These are phyloP conservation scores for Hartigia nigra DNA, from an alignment of 2,888 invertebrate genomes.

Conservation along the genomic window DNA sequence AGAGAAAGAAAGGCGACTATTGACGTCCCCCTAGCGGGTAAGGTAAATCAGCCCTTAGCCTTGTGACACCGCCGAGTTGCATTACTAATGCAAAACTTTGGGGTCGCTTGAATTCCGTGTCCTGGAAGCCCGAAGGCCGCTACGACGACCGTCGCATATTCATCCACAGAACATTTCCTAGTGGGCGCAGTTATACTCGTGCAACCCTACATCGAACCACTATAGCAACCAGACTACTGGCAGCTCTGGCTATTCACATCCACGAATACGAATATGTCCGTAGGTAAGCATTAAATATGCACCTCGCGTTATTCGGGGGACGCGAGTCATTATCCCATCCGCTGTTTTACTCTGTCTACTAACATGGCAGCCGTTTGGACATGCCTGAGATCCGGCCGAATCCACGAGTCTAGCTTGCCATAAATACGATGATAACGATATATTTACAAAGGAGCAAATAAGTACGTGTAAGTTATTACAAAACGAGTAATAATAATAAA, in stretches of 20 bases:
- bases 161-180: not conserved
- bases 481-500: no score
- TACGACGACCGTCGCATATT: not conserved
- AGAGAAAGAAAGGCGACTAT: not conserved
- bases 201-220: no score
- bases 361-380: slow-evolving; percentile 14
- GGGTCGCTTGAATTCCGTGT: no score
- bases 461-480: no score
- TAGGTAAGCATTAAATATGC: slow-evolving; percentile 56
- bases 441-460: no score
- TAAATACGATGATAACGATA: no score
- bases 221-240: no score
- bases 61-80: no score
- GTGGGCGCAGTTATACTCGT: no score
- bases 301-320: slow-evolving; percentile 56
- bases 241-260: slow-evolving; percentile 28
- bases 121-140: slow-evolving; percentile 1
- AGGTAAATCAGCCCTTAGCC: no score
- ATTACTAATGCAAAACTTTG: no score
- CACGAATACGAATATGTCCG: slow-evolving; percentile 41
- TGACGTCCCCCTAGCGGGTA: slow-evolving; percentile 10
- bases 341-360: slow-evolving; percentile 36
- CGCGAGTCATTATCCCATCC: slow-evolving; percentile 59
- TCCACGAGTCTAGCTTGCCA: no score
- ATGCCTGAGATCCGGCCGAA: slow-evolving; percentile 17